phyloP scores from a whole-genome alignment of 2,888 invertebrate species.

The Plusia festucae region DNA sequence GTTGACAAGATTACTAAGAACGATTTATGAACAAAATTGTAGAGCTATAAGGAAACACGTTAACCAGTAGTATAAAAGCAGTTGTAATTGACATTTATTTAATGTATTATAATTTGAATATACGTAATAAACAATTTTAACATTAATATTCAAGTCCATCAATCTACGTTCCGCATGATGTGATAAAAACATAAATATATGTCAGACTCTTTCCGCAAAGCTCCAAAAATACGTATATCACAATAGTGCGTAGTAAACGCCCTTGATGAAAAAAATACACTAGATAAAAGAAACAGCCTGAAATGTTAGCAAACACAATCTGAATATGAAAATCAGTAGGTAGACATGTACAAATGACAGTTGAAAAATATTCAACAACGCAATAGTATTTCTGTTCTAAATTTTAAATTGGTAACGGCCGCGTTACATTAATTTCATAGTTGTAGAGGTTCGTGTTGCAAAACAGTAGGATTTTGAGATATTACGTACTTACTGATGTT shows the following conservation, averaged over 20 bases:
- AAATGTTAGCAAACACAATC: slow-evolving; percentile 66
- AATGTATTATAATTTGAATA: neutral
- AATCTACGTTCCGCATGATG: slow-evolving; percentile 8
- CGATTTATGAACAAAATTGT: neutral
- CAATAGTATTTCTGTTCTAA: slow-evolving; percentile 78
- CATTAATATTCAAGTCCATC: slow-evolving; percentile 15
- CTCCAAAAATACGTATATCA: slow-evolving; percentile 24
- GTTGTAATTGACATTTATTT: too few relatives aligned
- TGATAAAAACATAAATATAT: slow-evolving; percentile 15
- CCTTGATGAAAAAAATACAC: slow-evolving; percentile 47
- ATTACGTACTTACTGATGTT: slow-evolving; percentile 45
- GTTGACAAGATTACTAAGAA: slow-evolving; percentile 8
- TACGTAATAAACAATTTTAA: neutral
- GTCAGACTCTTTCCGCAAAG: slow-evolving; percentile 28
- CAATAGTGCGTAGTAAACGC: slow-evolving; percentile 45
- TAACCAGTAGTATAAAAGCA: too few relatives aligned
- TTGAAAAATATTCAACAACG: slow-evolving; percentile 74
- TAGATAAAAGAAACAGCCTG: slow-evolving; percentile 43
- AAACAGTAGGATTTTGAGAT: slow-evolving; percentile 45
- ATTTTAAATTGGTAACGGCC: slow-evolving; percentile 81
- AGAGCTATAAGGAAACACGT: too few relatives aligned
- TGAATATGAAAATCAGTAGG: slow-evolving; percentile 79
- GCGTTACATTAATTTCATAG: slow-evolving; percentile 79
- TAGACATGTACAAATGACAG: slow-evolving; percentile 76
- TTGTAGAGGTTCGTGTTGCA: slow-evolving; percentile 56